A percentile compares a stretch with the other conserved stretches of the same genome.
phyloP scores from a whole-genome alignment of 1,140 invertebrate species.

The Harpegnathos saltator region DNA sequence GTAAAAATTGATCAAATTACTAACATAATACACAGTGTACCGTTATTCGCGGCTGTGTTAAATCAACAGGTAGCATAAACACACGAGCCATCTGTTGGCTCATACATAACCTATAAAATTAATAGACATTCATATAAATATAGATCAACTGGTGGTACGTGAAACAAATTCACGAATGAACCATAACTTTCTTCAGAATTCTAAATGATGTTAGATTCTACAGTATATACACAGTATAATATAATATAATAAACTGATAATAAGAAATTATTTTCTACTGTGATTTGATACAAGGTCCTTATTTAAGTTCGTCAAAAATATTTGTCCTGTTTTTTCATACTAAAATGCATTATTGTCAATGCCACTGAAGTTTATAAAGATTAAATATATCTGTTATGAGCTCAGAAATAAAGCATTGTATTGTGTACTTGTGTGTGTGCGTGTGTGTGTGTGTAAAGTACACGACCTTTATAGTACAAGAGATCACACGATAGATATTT shows the following conservation, averaged over 20 bases:
- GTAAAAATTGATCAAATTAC: not conserved
- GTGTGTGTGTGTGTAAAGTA: not conserved
- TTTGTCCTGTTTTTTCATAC: not conserved
- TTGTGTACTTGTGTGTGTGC: not conserved
- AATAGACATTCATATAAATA: not conserved
- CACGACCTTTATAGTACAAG: too few species aligned
- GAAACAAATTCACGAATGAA: not conserved
- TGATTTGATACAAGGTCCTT: too few species aligned
- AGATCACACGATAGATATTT: too few species aligned
- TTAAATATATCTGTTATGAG: conserved; percentile 38
- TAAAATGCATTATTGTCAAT: not conserved
- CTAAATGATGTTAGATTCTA: too few species aligned
- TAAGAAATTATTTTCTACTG: too few species aligned
- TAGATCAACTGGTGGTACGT: conserved; percentile 1
- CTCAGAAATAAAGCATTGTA: conserved; percentile 23
- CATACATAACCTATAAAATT: not conserved
- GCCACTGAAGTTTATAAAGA: not conserved
- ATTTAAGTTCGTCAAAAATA: not conserved
- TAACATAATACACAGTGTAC: not conserved
- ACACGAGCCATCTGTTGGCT: conserved; percentile 1
- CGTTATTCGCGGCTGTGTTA: not conserved
- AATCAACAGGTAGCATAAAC: conserved; percentile 51
- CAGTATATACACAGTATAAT: too few species aligned
- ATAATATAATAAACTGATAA: too few species aligned
- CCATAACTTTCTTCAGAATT: not conserved